Conservation (phyloP, 2,113 vertebrate genomes). For the Tympanuchus pallidicinctus region DNA sequence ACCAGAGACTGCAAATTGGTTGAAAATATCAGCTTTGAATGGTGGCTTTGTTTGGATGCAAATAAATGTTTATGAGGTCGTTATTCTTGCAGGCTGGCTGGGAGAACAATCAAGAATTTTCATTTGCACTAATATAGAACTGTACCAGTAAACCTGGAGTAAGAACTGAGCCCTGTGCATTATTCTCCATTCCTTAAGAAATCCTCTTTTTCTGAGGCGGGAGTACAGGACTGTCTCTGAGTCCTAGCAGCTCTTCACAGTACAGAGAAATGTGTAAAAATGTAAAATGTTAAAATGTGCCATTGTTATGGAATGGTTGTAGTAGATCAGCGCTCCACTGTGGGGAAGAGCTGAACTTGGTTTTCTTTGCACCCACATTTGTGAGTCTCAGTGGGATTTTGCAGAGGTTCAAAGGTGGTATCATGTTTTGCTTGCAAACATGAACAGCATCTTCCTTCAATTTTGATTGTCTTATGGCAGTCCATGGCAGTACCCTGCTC, state of each 20-base stretch:
- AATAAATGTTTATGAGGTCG: slow-evolving; percentile 59
- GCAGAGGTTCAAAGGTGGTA: not conserved
- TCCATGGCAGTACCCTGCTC: not conserved
- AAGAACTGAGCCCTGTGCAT: not conserved
- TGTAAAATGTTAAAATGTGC: not conserved
- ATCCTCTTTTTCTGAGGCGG: not conserved
- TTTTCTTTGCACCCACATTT: not conserved
- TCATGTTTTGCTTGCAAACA: not conserved
- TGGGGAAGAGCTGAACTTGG: not conserved
- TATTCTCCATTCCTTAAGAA: not conserved
- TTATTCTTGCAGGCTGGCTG: slow-evolving; percentile 48
- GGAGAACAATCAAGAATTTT: slow-evolving; percentile 42
- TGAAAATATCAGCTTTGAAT: slow-evolving; percentile 14
- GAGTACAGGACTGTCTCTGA: not conserved
- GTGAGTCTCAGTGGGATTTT: not conserved
- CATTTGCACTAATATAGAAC: not conserved
- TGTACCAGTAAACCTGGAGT: not conserved
- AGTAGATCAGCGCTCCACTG: not conserved
- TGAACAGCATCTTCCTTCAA: not conserved
- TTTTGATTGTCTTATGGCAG: not conserved
- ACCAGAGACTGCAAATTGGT: not conserved
- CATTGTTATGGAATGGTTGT: not conserved
- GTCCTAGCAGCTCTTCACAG: not conserved
- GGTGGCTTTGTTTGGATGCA: not conserved
- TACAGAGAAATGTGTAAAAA: not conserved